Base-by-base conservation (phyloP, 2,113 vertebrate species). In the Perca schrenkii region DNA sequence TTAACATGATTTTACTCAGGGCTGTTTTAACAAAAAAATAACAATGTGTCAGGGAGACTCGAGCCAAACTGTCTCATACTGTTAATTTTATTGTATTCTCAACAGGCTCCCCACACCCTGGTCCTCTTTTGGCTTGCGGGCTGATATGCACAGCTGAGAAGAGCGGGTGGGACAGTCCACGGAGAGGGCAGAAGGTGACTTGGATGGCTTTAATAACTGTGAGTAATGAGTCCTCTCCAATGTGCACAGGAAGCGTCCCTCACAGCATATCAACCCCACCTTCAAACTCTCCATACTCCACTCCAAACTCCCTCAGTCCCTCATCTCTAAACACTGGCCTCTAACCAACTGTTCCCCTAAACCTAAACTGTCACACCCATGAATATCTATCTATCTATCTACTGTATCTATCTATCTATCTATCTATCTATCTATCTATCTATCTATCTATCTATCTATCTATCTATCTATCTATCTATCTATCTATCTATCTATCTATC, bases 181-280 rank as follows among this genome's bases (percentile, higher is more conserved):
- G 0, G 82, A 82, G 88, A 89, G 65, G 8, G 64, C 65, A 74
- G 71, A 71, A 82, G 86, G 77, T 74, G 84, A 66, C 74, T 85
- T 62, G 77, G 87, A 90, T 70, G 53, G 84, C 70, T 91, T 87
- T 71, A 88, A 83, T 72, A 65, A 28, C 72, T 60, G 58, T 84
- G 65, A 89, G 72, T 86, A 91, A 93, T 91, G 69, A 64, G 5
- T 81, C 64, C 74, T 78, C 68, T 76, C 50, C 28, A 56, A n/a
- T 58, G 49, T 69, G 49, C 50, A 69, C 85, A 88, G 56, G 66
- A 86, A 84, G 36, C 62, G 54, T 83, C 84, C 65, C 83, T 77
- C 7, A 8, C 65, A 53, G 60, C 65, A 40, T 28, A 83, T 75
- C 69, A 79, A 80, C 60, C 70, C 72, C 49, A 78, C 64, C 61